Base-by-base conservation (phyloP, 2,888 invertebrate genomes). In the Stegophylla sp. region DNA sequence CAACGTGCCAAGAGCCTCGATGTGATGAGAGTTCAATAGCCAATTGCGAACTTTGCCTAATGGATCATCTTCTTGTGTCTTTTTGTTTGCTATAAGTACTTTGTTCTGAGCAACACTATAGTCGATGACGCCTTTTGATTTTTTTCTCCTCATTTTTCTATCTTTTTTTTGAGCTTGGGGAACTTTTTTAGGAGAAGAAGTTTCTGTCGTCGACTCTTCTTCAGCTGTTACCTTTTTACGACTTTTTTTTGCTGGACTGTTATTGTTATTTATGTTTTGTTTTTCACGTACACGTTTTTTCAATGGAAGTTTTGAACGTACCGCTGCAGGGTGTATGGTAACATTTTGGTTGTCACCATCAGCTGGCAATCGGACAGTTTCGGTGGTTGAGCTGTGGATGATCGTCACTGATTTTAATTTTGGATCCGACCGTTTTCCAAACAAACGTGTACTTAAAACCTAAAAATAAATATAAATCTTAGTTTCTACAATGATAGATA, bases 341-440 rank as follows among this genome's bases (percentile, higher is more conserved):
- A 93, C 89, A 83, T 85, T 85, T 63, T 83, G 84, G 48, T 83
- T 84, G 73, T 93, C 91, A 83, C 92, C 93, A 83, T 89, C 89
- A 41, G 77, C 66, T 81, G 89, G 88, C 84, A 94, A 88, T 41
- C 94, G 91, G 83, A 94, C 94, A 83, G 94, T 94, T 88, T 95
- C 95, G 82, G 94, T 94, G 82, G 94, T 93, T 84, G 94, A 93
- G 86, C 93, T 94, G 89, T 95, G 95, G 86, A 95, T 93, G 86
- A 95, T 94, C 85, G 95, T 95, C 84, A 95, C 92, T 26, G 93
- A 92, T 87, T 94, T 94, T 85, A 94, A 89, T 87, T 95, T 94
- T 87, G 92, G 90, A 87, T 92, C 92, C 83, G 91, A 90, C 83
- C 91, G 90, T 85, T 94, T 95, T 85, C 94, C 93, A 85, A 94